Percentiles rank a stretch among this genome's conserved stretches.
Evolutionary conservation across 2,888 invertebrate genomes (phyloP).

Genomic region (Melanostoma mellinum): DNA sequence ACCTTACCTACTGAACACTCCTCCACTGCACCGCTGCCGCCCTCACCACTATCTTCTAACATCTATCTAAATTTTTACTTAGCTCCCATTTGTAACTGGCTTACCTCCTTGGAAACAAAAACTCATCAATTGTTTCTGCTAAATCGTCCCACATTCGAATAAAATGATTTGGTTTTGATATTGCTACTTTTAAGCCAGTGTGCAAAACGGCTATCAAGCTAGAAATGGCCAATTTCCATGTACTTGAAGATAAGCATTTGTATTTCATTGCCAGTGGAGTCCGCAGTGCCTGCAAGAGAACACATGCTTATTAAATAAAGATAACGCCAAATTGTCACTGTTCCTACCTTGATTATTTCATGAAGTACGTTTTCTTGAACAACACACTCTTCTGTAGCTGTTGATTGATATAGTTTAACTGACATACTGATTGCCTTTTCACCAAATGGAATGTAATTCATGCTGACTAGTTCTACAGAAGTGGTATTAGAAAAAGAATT

Average conservation of each 20-base stretch:
- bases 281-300: slow-evolving; percentile 83
- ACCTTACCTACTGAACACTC: too few relatives aligned
- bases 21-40: too few relatives aligned
- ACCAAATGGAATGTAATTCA: slow-evolving; percentile 93
- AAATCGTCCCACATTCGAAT: slow-evolving; percentile 93
- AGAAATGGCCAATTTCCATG: slow-evolving; percentile 92
- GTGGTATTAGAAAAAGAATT: slow-evolving; percentile 79
- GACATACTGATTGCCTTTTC: slow-evolving; percentile 90
- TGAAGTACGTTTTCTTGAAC: slow-evolving; percentile 88
- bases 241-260: slow-evolving; percentile 89
- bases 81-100: slow-evolving; percentile 48
- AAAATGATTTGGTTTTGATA: slow-evolving; percentile 89
- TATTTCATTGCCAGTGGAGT: slow-evolving; percentile 91
- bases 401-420: slow-evolving; percentile 89
- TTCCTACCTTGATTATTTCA: slow-evolving; percentile 84
- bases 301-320: neutral
- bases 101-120: slow-evolving; percentile 93
- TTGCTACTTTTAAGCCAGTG: slow-evolving; percentile 93
- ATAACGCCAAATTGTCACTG: too few relatives aligned
- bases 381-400: slow-evolving; percentile 87
- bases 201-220: slow-evolving; percentile 90
- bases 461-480: slow-evolving; percentile 88
- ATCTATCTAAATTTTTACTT: too few relatives aligned
- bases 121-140: slow-evolving; percentile 93
- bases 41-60: too few relatives aligned